Conservation (phyloP, 1,140 invertebrate genomes). For the Monochamus saltuarius region DNA sequence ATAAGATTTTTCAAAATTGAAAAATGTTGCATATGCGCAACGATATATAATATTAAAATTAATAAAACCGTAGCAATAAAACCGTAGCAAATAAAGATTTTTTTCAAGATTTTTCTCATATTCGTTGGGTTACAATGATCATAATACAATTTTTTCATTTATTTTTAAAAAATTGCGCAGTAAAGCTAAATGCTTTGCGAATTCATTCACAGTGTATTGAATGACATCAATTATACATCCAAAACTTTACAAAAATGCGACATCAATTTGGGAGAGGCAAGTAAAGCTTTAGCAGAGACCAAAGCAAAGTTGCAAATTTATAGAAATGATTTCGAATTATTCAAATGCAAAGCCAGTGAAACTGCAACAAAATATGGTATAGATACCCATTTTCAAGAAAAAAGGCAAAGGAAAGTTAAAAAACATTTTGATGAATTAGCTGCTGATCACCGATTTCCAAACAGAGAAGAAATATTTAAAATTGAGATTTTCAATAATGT, state of each 20-base stretch:
- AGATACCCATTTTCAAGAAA: constrained; percentile 18
- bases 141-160: no score
- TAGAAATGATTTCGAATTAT: constrained; percentile 25
- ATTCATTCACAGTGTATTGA: constrained; percentile 11
- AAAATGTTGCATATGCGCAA: no score
- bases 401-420: constrained; percentile 10
- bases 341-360: constrained; percentile 20
- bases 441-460: constrained; percentile 7
- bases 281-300: constrained; percentile 17
- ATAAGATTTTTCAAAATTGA: no score
- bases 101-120: no score
- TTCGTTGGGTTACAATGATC: no score
- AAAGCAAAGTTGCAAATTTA: constrained; percentile 25
- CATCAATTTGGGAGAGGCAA: constrained; percentile 14
- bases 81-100: no score
- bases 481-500: neutral
- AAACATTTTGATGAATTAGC: constrained; percentile 17
- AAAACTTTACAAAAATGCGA: constrained; percentile 16
- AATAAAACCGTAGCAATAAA: no score
- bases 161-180: neutral
- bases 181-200: constrained; percentile 11
- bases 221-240: constrained; percentile 13
- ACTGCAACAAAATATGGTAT: constrained; percentile 20
- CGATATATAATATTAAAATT: no score
- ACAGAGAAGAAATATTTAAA: constrained; percentile 9